Evolutionary conservation across 1,140 invertebrate species (phyloP), one percentile per base, ranked within the genome.

Genomic region (Vanessa tameamea): DNA sequence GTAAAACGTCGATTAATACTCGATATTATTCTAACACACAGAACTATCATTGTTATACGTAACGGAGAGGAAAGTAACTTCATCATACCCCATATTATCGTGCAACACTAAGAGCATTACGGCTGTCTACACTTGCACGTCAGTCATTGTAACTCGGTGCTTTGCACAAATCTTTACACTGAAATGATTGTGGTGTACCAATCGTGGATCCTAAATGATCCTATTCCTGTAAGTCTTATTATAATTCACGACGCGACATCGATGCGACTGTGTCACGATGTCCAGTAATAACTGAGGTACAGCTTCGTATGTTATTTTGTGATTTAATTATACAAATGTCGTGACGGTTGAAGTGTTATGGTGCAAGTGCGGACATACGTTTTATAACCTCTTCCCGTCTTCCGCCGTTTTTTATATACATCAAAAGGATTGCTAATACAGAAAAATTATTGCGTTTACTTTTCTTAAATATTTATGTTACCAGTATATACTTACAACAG

Each of bases 391-490:
- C 55, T 31, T 48, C 70, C 20, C 78, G 78, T 81, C 81, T 82
- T 78, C 57, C 73, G 75, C 78, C 80, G 69, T 76, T 81, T 79
- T 80, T 87, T 72, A 88, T 87, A 82, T 87, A 89, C 87, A 86
- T 84, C 75, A 82, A 86, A 82, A 83, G 72, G 78, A 80, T 78
- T 82, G 74, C 87, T 90, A 90, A 88, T 90, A 89, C 85, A 91
- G 89, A 90, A 89, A 86, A 87, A 85, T 87, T 89, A 90, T 90
- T 90, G 87, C 87, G 76, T 88, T 88, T 85, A 87, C 79, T 77
- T 85, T 78, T 82, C 84, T 89, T 90, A 88, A 87, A 90, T 87
- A 87, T 85, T 85, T 78, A 82, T 77, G 69, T 84, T 87, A 89
- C 80, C 61, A 85, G 88, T 89, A 90, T 82, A 69, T 89, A 88